Evolutionary conservation across 2,888 invertebrate genomes (phyloP).

Genomic region (Heteromyza rotundicornis): DNA sequence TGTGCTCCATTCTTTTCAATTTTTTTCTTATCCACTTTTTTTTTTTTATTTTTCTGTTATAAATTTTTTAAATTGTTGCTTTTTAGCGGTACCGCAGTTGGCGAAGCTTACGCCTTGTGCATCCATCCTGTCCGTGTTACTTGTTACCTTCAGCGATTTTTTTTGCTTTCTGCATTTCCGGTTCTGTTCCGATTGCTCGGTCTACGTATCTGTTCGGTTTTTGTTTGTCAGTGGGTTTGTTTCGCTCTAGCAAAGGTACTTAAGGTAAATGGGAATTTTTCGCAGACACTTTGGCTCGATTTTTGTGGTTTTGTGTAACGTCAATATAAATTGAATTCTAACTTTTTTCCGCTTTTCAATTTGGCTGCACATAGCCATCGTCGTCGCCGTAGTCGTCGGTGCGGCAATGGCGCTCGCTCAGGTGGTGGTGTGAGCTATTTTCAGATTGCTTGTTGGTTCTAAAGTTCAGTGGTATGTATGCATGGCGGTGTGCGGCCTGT

Average conservation of each 20-base stretch:
- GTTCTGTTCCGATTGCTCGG: too few species aligned
- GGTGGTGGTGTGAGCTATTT: too few species aligned
- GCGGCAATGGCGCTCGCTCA: too few species aligned
- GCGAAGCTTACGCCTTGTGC: too few species aligned
- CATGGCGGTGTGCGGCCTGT: constrained; percentile 9
- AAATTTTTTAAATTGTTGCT: constrained; percentile 54
- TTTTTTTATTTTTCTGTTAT: constrained; percentile 42
- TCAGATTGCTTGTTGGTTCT: not conserved
- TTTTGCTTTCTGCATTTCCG: constrained; percentile 35
- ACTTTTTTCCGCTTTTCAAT: constrained; percentile 35
- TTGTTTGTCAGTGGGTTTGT: too few species aligned
- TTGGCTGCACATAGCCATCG: not conserved
- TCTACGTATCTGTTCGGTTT: too few species aligned
- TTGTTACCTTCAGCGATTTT: constrained; percentile 55
- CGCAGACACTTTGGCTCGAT: constrained; percentile 30
- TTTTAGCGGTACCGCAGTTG: constrained; percentile 43
- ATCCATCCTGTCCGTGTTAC: constrained; percentile 23
- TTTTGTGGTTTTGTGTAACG: constrained; percentile 37
- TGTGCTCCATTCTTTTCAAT: not conserved
- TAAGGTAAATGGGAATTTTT: constrained; percentile 51
- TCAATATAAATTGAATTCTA: constrained; percentile 59
- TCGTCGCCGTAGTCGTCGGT: not conserved
- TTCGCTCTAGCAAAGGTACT: constrained; percentile 44
- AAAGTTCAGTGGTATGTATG: not conserved
- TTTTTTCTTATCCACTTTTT: constrained; percentile 6